Base-by-base conservation (phyloP, 2,113 vertebrate species). In the Setophaga coronata region DNA sequence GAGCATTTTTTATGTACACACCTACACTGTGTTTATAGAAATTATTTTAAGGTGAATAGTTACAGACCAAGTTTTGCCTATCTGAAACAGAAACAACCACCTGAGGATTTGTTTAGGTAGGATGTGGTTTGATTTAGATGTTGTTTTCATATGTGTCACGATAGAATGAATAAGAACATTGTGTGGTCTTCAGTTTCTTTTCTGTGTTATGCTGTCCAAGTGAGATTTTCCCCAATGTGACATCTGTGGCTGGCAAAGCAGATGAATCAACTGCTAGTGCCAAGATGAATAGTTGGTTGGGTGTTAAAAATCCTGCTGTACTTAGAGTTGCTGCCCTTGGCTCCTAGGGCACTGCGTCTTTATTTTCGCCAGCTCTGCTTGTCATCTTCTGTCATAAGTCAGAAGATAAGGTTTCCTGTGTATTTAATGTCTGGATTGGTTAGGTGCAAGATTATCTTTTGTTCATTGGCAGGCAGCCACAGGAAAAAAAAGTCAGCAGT, bases 321-420 rank as follows among this genome's bases (percentile, higher is more conserved):
- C 58, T 90, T 89, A 83, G 76, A 74, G 82, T 71, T 95, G 87
- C 93, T 98, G 95, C 91, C 90, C 71, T 95, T 95, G 60, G 62
- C 81, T 93, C 38, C 91, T 74, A 95, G 90, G 95, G 87, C 80
- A 87, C 33, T 6, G 7, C 3, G 7, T 81, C 82, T 96, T 95
- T 85, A 48, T 96, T 97, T 96, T 96, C 12, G 33, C 62, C 79
- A 93, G 43, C 57, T 71, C 82, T 93, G 60, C 93, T 92, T 96
- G 81, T 95, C 91, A 61, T 95, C 74, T 90, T 87, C 36, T 95
- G 91, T 81, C 58, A 12, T 91, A 95, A 97, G 69, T 96, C 89
- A 90, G 82, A 96, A 97, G 96, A 97, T 97, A 97, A 98, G 90
- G 23, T 57, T 93, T 93, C 65, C 69, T 91, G n/a, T 94, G 71